A percentile compares a stretch with the other conserved stretches of the same genome.
These are phyloP conservation scores for Aspiorhynchus laticeps DNA, from an alignment of 2,113 vertebrate genomes.

Conservation along the genomic window DNA sequence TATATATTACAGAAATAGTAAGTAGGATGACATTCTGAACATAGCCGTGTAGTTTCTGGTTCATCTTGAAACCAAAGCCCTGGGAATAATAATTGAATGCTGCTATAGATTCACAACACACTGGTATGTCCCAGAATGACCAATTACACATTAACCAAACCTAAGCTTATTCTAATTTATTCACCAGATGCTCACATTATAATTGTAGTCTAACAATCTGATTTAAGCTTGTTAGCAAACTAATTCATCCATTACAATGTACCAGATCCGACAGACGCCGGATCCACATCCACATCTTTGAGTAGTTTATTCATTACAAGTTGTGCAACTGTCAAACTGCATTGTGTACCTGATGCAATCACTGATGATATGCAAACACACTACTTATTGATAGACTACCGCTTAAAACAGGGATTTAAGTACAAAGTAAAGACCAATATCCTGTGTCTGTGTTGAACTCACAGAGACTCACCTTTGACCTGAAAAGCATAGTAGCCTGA, in stretches of 20 bases:
- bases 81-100: neutral
- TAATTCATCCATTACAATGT: constrained; percentile 25
- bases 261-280: neutral
- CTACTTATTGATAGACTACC: neutral
- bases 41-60: neutral
- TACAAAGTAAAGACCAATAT: neutral
- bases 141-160: constrained; percentile 26
- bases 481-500: neutral
- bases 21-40: neutral
- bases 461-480: neutral
- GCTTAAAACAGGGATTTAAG: neutral
- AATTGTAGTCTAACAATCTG: constrained; percentile 6
- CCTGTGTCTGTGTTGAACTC: neutral
- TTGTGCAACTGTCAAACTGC: neutral
- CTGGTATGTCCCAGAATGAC: neutral
- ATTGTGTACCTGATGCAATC: neutral
- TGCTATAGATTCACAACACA: constrained; percentile 8
- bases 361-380: neutral
- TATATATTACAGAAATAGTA: neutral
- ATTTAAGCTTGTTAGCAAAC: constrained; percentile 25
- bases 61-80: neutral
- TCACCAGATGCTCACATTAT: constrained; percentile 33
- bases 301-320: neutral
- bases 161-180: constrained; percentile 7
- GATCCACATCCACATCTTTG: neutral